phyloP scores from a whole-genome alignment of 2,113 vertebrate species.

The Tiliqua scincoides region DNA sequence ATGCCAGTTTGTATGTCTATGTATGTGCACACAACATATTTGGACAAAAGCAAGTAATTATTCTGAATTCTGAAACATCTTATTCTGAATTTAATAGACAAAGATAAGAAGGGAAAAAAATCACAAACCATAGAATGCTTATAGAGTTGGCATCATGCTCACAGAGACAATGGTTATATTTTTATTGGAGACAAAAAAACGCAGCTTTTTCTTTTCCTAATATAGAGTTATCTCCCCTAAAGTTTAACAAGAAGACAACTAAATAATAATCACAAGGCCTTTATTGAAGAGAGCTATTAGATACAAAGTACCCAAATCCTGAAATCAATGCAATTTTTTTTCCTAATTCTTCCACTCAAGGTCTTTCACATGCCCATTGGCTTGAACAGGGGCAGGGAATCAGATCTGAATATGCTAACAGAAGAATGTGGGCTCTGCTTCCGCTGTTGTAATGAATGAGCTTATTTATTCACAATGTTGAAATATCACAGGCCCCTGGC shows the following conservation, averaged over 20 bases:
- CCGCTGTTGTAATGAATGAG: not conserved
- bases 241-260: not conserved
- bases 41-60: slow-evolving; percentile 31
- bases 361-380: not conserved
- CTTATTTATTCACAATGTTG: not conserved
- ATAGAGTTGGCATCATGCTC: not conserved
- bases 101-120: slow-evolving; percentile 11
- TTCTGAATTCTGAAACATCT: not conserved
- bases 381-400: too few species aligned
- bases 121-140: not conserved
- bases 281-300: not conserved
- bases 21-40: not conserved
- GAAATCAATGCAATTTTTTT: not conserved
- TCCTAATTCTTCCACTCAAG: not conserved
- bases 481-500: not conserved
- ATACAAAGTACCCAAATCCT: not conserved
- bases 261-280: not conserved
- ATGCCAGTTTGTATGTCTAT: not conserved
- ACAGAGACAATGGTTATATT: slow-evolving; percentile 21
- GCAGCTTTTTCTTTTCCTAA: not conserved
- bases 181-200: not conserved
- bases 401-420: not conserved
- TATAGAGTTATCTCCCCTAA: not conserved
- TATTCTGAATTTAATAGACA: slow-evolving; percentile 18
- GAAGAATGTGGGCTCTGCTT: not conserved